Percentiles rank a stretch among this genome's conserved stretches.
These are phyloP conservation scores for Natator depressus DNA, from an alignment of 2,113 vertebrate species.

Conservation along the genomic window DNA sequence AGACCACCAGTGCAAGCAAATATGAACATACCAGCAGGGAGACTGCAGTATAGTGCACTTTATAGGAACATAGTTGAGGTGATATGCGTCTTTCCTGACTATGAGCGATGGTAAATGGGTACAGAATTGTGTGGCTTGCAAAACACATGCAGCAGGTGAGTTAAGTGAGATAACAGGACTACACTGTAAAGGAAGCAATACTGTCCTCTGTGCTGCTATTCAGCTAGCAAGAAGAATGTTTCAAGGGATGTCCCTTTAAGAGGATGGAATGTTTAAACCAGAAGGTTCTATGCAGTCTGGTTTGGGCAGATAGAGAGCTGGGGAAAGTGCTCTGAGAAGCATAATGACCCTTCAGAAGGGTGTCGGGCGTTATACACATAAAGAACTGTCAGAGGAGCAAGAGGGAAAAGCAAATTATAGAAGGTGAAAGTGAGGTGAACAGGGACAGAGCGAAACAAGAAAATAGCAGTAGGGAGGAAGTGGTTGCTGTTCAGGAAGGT, in stretches of 20 bases:
- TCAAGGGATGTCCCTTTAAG: background rate
- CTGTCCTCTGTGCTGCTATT: background rate
- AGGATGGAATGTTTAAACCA: background rate
- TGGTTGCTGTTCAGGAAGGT: background rate
- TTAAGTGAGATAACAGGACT: background rate
- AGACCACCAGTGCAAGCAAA: background rate
- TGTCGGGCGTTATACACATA: too few species aligned
- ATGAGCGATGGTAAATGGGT: background rate
- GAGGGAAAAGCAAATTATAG: background rate
- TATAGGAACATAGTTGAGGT: background rate
- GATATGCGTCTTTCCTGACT: background rate
- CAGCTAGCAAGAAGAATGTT: background rate
- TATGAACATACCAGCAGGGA: background rate
- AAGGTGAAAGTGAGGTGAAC: background rate
- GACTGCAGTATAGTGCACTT: background rate
- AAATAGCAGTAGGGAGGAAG: background rate
- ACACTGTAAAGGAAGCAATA: background rate
- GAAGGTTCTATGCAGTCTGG: background rate
- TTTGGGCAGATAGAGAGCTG: background rate
- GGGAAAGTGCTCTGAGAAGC: background rate
- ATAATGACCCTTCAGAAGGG: background rate
- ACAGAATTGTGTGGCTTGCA: background rate
- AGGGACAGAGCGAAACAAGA: background rate
- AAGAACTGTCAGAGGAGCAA: background rate
- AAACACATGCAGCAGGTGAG: background rate